Conservation (phyloP, 2,797 vertebrate species). For the Carcharodon carcharias region DNA sequence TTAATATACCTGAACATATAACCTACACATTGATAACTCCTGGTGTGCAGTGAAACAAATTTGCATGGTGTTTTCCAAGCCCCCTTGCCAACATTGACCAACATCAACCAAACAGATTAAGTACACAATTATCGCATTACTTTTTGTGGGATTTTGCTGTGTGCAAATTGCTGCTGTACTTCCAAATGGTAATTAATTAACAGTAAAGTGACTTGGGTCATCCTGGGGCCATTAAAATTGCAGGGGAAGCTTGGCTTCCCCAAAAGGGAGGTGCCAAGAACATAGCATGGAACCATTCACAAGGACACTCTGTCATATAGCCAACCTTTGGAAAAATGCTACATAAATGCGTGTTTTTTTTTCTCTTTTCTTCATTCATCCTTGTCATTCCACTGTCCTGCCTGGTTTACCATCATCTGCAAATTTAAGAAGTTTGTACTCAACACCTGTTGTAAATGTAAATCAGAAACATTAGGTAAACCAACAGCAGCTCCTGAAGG, state of each 20-base stretch:
- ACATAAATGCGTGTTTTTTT: no score
- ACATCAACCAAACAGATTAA: not conserved
- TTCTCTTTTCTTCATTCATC: no score
- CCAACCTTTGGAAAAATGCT: no score
- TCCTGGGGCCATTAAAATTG: not conserved
- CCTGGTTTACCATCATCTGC: no score
- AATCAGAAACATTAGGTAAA: no score
- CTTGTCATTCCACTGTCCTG: no score
- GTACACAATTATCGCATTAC: not conserved
- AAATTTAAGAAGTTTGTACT: no score
- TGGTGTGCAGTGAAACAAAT: not conserved
- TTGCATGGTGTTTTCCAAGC: not conserved
- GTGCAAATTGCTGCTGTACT: not conserved
- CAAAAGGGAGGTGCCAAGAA: not conserved
- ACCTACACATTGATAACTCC: not conserved
- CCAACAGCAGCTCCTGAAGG: no score
- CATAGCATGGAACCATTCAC: no score
- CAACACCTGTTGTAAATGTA: no score
- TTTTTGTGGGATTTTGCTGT: not conserved
- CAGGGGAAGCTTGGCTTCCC: not conserved
- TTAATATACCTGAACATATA: no score
- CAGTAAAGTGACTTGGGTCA: not conserved
- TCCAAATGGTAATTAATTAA: not conserved
- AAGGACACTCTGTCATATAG: no score
- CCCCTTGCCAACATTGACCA: not conserved